Conservation (phyloP, 2,797 vertebrate species). For the Erpetoichthys calabaricus region DNA sequence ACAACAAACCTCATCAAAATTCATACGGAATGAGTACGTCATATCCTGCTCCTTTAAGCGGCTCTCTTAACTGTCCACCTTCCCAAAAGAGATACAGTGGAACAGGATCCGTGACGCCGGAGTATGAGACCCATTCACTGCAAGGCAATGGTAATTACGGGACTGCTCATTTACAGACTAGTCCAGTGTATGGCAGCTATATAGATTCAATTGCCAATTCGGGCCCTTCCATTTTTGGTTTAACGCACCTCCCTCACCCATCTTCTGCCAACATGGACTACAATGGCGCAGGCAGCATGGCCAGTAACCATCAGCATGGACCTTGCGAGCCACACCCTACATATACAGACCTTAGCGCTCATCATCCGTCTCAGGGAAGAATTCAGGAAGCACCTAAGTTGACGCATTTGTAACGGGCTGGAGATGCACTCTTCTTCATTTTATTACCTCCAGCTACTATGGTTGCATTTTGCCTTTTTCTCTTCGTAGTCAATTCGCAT, state of each 20-base stretch:
- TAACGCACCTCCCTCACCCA: constrained; percentile 81
- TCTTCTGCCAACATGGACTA: constrained; percentile 83
- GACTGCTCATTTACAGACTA: constrained; percentile 85
- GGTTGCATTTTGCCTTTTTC: constrained; percentile 41
- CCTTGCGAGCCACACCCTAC: constrained; percentile 82
- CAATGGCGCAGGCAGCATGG: constrained; percentile 76
- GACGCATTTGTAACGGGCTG: constrained; percentile 83
- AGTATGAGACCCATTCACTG: constrained; percentile 79
- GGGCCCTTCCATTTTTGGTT: constrained; percentile 81
- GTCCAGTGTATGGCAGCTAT: constrained; percentile 87
- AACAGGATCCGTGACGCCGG: constrained; percentile 74
- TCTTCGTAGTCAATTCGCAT: constrained; percentile 23
- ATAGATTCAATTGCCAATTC: constrained; percentile 80
- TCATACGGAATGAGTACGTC: constrained; percentile 77
- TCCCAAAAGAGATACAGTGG: constrained; percentile 83
- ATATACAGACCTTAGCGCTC: constrained; percentile 90
- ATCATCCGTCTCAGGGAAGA: constrained; percentile 98
- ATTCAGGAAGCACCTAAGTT: constrained; percentile 98
- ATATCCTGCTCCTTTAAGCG: constrained; percentile 72
- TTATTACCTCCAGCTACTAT: constrained; percentile 29
- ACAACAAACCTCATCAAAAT: constrained; percentile 82
- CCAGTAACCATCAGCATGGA: constrained; percentile 81
- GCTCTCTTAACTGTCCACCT: constrained; percentile 74
- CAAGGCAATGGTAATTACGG: constrained; percentile 83
- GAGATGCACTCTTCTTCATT: constrained; percentile 44